Percentiles rank a stretch among this genome's conserved stretches.
Evolutionary conservation across 2,888 invertebrate species (phyloP).

Genomic region (Plagiodera versicolora): DNA sequence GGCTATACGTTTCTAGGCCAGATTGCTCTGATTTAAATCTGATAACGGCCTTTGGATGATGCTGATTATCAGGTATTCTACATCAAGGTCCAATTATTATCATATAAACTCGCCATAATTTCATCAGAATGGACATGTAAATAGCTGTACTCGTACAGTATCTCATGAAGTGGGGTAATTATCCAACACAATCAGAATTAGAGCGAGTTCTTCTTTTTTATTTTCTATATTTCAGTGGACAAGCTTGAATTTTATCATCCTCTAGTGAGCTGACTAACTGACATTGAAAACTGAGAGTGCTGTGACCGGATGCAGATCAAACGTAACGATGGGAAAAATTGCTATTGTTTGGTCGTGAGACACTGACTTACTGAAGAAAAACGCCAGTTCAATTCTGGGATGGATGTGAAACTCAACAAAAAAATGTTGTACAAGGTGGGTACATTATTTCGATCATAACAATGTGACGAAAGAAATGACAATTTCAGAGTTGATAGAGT

Average conservation of each 20-base stretch:
- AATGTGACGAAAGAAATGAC: too few species aligned
- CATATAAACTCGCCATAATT: background rate
- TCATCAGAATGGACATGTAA: background rate
- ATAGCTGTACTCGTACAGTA: background rate
- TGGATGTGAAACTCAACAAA: slow-evolving; percentile 45
- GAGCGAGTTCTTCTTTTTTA: too few species aligned
- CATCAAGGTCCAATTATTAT: background rate
- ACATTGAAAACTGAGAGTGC: slow-evolving; percentile 56
- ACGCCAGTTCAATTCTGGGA: slow-evolving; percentile 45
- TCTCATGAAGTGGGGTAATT: too few species aligned
- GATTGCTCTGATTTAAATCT: background rate
- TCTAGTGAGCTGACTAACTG: slow-evolving; percentile 28
- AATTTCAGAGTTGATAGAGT: too few species aligned
- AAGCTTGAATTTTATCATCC: background rate
- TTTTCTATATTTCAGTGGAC: background rate
- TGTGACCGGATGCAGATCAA: slow-evolving; percentile 55
- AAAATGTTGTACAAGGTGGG: slow-evolving; percentile 35
- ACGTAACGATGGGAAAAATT: slow-evolving; percentile 56
- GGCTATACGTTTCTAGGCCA: background rate
- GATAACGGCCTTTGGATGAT: background rate
- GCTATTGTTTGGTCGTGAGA: slow-evolving; percentile 54
- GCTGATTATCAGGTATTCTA: background rate
- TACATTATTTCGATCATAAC: slow-evolving; percentile 9
- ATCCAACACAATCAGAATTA: too few species aligned
- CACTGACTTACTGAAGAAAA: slow-evolving; percentile 56